These are phyloP conservation scores for Cryptotermes secundus DNA, from an alignment of 1,140 invertebrate genomes.

Conservation along the genomic window DNA sequence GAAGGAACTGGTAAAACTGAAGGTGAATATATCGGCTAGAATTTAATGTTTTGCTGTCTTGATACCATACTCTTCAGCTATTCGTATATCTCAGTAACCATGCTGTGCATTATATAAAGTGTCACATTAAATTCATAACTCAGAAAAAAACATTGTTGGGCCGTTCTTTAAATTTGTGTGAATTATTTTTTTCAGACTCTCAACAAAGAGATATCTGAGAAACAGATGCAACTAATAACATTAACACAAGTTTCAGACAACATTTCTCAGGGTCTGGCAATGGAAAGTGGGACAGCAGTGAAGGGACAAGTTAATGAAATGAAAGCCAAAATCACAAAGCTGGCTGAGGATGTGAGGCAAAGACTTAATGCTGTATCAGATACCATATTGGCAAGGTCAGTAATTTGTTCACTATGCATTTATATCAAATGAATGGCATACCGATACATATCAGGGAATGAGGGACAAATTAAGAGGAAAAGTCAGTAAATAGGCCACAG, in stretches of 20 bases:
- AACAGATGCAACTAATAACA: constrained; percentile 75
- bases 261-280: constrained; percentile 69
- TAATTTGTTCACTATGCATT: not conserved
- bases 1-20: constrained; percentile 67
- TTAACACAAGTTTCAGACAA: constrained; percentile 77
- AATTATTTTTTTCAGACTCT: constrained; percentile 52
- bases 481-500: too few relatives aligned
- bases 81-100: too few relatives aligned
- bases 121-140: too few relatives aligned
- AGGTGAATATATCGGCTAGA: constrained; percentile 42
- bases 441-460: not conserved
- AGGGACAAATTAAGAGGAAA: too few relatives aligned
- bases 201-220: constrained; percentile 77
- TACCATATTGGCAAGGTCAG: constrained; percentile 63
- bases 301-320: constrained; percentile 71
- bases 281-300: constrained; percentile 70
- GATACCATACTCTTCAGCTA: too few relatives aligned
- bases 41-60: not conserved
- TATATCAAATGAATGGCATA: not conserved
- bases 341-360: constrained; percentile 70
- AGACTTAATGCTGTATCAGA: constrained; percentile 79
- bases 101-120: too few relatives aligned
- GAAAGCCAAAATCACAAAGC: constrained; percentile 66
- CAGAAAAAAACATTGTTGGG: too few relatives aligned
- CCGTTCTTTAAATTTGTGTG: too few relatives aligned